Base-by-base conservation (phyloP, 1,140 invertebrate genomes). In the Rhopalosiphum padi region DNA sequence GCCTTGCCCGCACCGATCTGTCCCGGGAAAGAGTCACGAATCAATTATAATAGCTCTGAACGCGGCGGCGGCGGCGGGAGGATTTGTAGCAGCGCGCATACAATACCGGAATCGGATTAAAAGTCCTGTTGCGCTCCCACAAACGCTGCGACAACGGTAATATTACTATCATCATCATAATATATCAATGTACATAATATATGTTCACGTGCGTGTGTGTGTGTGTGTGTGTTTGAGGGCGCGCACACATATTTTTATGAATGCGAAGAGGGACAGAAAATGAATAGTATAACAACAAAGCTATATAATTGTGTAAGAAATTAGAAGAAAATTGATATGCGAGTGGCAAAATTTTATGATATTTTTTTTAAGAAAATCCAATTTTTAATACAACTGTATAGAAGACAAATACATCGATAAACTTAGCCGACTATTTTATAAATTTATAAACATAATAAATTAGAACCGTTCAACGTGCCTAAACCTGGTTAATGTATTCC, bases 1-100 rank as follows among this genome's bases (percentile, higher is more conserved):
- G 22, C 30, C 46, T 11, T n/a, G 1, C 30, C 35, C 48, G 11
- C 41, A 7, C 51, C 23, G 21, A 85, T 23, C 48, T n/a, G 30
- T 21, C 4, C 30, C 5, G 60, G 60, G 30, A 41, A 92, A 92
- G 48, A 92, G 77, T 86, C 48, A 85, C 91, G 91, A 86, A 92
- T 86, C 91, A 86, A 93, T 93, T 93, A 93, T 93, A 86, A 86
- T 46, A 86, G 41, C 23, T 86, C 37, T 25, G 41, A 86, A 46
- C 41, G 60, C 51, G 51, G 15, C 37, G 41, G 41, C 41, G 41
- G 41, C 15, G 18, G n/a, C 30, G 60, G 60, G 60, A 77, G 60
- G 60, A 77, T 77, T 77, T 35, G 60, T 77, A 77, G 60, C 60
- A 2, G 15, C 9, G 85, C 43, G 41, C 23, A 87, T 41, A 85